Evolutionary conservation across 92 coral and sea anemone genomes (phyloP), one percentile per base, ranked within the genome.

Genomic region (Phenganax marumi): DNA sequence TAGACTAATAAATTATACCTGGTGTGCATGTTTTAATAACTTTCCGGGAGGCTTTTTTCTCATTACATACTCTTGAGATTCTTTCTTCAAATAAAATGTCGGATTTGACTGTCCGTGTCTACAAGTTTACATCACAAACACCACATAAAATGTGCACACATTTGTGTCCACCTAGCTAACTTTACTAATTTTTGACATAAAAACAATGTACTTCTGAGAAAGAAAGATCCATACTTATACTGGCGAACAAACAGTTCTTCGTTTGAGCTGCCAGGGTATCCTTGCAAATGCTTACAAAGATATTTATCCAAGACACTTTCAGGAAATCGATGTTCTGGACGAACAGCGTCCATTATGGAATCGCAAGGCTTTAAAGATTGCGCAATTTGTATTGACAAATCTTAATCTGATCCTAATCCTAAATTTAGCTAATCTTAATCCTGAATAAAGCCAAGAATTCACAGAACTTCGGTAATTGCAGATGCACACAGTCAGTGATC

Each of bases 81-180:
- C 85, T 77, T 96, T 96, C 60, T 68, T 81, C 81, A 96, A 68
- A 64, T 85, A 91, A 80, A 91, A 96, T 43, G 99, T 96, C 43
- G 97, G 99, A 81, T 96, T 96, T 3, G 99, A 96, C 84, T 96
- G 99, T 10, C 99, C 99, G 72, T 90, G 84, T 23, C 99, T 96
- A 68, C 47, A 68, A 26, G 23, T 25, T 19, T 70, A 70, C 24
- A 57, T 12, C 39, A 76, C 60, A 52, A 39, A 18, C 46, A 58
- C 43, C 48, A 33, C 48, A 1, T 22, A 50, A 22, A 61, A 1
- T 33, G 43, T 33, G 43, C 0, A 2, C 43, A 33, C 43, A n/a
- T n/a, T n/a, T n/a, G n/a, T 33, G 43, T 33, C 43, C 43, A 33
- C 43, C 43, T 33, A 5, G 43, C 43, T 33, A 33, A 33, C 43